These are phyloP conservation scores for Ceratitis capitata DNA, from an alignment of 1,140 invertebrate species.

Conservation along the genomic window DNA sequence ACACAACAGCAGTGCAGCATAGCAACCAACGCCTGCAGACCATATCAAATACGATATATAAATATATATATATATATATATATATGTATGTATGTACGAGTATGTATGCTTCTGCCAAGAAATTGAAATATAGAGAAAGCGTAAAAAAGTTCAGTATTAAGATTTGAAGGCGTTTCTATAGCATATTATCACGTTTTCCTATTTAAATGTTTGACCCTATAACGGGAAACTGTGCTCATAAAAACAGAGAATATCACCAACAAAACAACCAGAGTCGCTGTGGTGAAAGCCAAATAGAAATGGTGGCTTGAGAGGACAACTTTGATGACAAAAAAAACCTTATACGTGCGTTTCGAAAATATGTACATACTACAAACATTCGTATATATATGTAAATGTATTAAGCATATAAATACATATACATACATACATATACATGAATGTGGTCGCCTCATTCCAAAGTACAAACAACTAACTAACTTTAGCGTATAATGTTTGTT, in stretches of 20 bases:
- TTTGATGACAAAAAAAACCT: background rate
- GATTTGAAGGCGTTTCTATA: background rate
- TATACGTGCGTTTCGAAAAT: background rate
- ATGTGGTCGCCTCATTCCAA: background rate
- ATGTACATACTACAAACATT: too few species aligned
- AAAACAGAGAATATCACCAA: background rate
- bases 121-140: background rate
- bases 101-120: background rate
- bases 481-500: background rate
- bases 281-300: background rate
- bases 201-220: conserved; percentile 10
- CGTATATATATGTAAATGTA: too few species aligned
- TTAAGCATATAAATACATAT: background rate
- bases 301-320: background rate
- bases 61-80: background rate
- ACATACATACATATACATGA: background rate
- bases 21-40: background rate
- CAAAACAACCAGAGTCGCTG: background rate
- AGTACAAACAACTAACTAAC: conserved; percentile 10
- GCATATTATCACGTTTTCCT: background rate
- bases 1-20: too few species aligned
- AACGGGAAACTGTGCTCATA: background rate
- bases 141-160: too few species aligned
- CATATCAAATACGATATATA: background rate
- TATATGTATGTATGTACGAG: background rate